Percentiles rank a stretch among this genome's conserved stretches.
These are phyloP conservation scores for Phyllopteryx taeniolatus DNA, from an alignment of 2,113 vertebrate genomes.

Conservation along the genomic window DNA sequence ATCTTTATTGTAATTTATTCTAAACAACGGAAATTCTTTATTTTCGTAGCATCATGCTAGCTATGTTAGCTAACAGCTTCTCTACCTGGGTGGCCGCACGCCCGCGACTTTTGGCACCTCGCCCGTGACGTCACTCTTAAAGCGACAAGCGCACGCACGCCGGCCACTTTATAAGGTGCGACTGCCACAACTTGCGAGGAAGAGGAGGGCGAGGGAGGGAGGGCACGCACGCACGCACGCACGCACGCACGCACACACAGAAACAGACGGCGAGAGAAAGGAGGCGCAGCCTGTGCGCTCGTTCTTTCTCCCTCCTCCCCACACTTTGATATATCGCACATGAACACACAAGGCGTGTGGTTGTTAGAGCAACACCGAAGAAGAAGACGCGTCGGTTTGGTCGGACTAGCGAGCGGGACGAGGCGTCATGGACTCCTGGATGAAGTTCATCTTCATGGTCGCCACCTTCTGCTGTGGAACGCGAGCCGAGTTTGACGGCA, in stretches of 20 bases:
- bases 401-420: not conserved
- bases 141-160: constrained; percentile 4
- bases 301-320: constrained; percentile 46
- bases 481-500: constrained; percentile 83
- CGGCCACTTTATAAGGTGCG: constrained; percentile 18
- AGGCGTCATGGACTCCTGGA: constrained; percentile 69
- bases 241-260: not conserved
- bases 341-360: not conserved
- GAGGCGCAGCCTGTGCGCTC: constrained; percentile 44
- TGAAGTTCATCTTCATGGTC: constrained; percentile 70
- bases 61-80: not conserved
- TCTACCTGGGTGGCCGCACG: constrained; percentile 55
- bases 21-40: not conserved
- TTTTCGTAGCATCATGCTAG: not conserved
- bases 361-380: not conserved
- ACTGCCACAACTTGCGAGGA: constrained; percentile 42
- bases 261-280: constrained; percentile 8
- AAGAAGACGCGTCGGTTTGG: not conserved
- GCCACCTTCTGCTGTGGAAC: constrained; percentile 73
- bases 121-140: constrained; percentile 9
- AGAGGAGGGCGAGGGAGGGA: constrained; percentile 18
- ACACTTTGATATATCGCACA: constrained; percentile 12
- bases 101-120: constrained; percentile 10
- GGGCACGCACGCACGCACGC: not conserved
- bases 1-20: no score